Evolutionary conservation across 1,140 invertebrate species (phyloP), one percentile per base, ranked within the genome.

Genomic region (Scaptomyza pallida): DNA sequence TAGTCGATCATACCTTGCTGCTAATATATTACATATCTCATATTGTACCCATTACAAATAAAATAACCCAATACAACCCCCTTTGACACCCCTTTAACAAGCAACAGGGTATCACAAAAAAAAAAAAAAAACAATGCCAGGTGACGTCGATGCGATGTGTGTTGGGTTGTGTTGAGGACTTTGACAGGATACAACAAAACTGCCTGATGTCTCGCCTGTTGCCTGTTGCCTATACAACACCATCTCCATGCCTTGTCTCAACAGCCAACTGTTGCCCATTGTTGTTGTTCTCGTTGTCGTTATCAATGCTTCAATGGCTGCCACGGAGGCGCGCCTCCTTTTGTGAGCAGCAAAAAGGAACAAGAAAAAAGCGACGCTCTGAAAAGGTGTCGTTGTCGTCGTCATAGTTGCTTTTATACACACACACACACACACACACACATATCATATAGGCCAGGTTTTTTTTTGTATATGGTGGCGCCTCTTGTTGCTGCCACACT

Each of bases 231-330:
- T 44, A 26, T 4, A n/a, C n/a, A n/a, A n/a, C n/a, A n/a, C n/a
- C n/a, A n/a, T n/a, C n/a, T n/a, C n/a, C n/a, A n/a, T n/a, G n/a
- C n/a, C n/a, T n/a, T 30, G 26, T 19, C 35, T 72, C 10, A 57
- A 59, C 62, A 68, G 70, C 82, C 69, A 86, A 86, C 77, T 68
- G 69, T 77, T 85, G 76, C 72, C 64, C 2, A 40, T 62, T 63
- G 23, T 41, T 41, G 48, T 48, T 81, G 74, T 21, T 57, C 16
- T 10, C 40, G 59, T 61, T 83, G 72, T 17, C 60, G 68, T 63
- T 72, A 64, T 80, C 80, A 67, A 74, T 83, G 79, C 80, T 68
- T 86, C 69, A 80, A 81, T 86, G 81, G 76, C 63, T 86, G 80
- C 75, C 54, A 73, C 67, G 72, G 52, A 37, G 54, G 43, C 55